These are phyloP conservation scores for Monochamus saltuarius DNA, from an alignment of 1,140 invertebrate species.

Conservation along the genomic window DNA sequence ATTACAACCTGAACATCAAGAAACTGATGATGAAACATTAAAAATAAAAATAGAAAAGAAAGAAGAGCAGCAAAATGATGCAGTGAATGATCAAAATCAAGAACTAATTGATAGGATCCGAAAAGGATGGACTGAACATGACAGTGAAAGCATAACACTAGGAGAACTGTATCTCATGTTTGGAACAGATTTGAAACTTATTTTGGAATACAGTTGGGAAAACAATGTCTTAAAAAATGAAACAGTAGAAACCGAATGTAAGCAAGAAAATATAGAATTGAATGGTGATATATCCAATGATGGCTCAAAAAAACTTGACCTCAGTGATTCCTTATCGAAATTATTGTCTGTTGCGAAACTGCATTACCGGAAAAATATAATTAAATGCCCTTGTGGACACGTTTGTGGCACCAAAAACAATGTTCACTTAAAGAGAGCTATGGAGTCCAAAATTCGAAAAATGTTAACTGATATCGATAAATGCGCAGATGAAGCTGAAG, in stretches of 20 bases:
- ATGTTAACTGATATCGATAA: slow-evolving; percentile 21
- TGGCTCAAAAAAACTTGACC: slow-evolving; percentile 29
- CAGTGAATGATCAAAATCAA: slow-evolving; percentile 8
- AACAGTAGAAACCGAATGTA: slow-evolving; percentile 2
- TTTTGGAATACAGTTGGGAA: slow-evolving; percentile 83
- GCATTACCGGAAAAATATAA: slow-evolving; percentile 46
- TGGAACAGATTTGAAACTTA: slow-evolving; percentile 75
- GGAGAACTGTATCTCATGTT: slow-evolving; percentile 91
- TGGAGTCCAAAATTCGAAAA: slow-evolving; percentile 21
- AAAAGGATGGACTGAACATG: slow-evolving; percentile 76
- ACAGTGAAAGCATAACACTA: slow-evolving; percentile 76
- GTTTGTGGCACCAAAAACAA: slow-evolving; percentile 52
- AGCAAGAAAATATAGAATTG: slow-evolving; percentile 45
- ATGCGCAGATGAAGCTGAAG: slow-evolving; percentile 17
- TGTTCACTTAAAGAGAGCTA: slow-evolving; percentile 23
- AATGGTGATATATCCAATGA: slow-evolving; percentile 1
- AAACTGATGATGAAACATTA: slow-evolving; percentile 9
- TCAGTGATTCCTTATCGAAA: slow-evolving; percentile 56
- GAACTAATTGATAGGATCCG: slow-evolving; percentile 59
- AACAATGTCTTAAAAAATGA: slow-evolving; percentile 33
- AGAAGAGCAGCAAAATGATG: slow-evolving; percentile 4
- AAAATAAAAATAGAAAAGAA: slow-evolving; percentile 3
- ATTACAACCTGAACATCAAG: no score
- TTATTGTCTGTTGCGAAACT: slow-evolving; percentile 63
- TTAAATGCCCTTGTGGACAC: slow-evolving; percentile 56